Conservation (phyloP, 2,888 invertebrate species). For the Strigamia transsilvanica region DNA sequence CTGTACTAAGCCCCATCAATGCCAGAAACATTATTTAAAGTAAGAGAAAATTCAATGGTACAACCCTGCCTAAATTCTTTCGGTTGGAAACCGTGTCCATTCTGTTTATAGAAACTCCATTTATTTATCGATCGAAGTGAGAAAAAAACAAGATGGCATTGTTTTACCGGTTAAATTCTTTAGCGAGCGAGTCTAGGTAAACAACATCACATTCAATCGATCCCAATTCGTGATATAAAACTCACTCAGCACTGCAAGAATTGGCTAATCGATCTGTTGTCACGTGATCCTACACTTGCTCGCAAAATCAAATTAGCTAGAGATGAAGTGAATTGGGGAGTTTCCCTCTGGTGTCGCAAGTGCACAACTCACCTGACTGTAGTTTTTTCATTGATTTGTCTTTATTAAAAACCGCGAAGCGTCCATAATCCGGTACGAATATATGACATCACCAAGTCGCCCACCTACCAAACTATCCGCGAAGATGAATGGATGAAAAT, state of each 20-base stretch:
- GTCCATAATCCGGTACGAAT: conserved; percentile 54
- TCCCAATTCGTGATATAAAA: background rate
- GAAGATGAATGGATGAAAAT: conserved; percentile 56
- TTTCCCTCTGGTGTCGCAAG: background rate
- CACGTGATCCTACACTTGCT: background rate
- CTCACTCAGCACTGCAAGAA: background rate
- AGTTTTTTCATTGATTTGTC: conserved; percentile 58
- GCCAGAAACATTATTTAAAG: too few species aligned
- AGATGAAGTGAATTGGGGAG: background rate
- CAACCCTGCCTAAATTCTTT: too few species aligned
- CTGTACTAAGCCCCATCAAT: too few species aligned
- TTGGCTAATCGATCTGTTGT: conserved; percentile 6
- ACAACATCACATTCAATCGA: background rate
- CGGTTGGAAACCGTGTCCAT: too few species aligned
- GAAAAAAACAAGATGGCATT: background rate
- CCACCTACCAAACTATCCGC: conserved; percentile 59
- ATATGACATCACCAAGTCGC: conserved; percentile 59
- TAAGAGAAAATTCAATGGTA: too few species aligned
- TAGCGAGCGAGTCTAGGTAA: background rate
- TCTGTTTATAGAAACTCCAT: too few species aligned
- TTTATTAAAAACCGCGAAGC: conserved; percentile 56
- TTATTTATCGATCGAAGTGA: too few species aligned
- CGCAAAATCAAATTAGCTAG: background rate
- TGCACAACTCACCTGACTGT: conserved; percentile 57
- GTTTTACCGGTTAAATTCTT: background rate